Evolutionary conservation across 2,113 vertebrate genomes (phyloP), one percentile per base, ranked within the genome.

Genomic region (Gopherus evgoodei): DNA sequence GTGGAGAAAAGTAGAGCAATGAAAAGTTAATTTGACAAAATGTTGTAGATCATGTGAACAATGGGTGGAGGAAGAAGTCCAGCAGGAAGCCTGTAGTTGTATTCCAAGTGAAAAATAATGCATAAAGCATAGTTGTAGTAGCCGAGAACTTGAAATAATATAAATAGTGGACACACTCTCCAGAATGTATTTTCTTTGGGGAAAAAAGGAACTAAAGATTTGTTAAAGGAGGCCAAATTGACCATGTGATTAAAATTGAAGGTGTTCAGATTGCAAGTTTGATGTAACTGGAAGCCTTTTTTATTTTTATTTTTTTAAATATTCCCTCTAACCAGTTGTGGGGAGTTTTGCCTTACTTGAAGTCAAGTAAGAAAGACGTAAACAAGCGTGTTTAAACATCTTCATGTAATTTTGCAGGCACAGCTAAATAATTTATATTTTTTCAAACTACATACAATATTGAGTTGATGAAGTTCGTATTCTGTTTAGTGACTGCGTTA

Each of bases 321-420:
- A 42, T 17, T 62, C 84, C 87, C 21, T 79, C 10, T 35, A 69
- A 47, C 0, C 83, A 50, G 53, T 0, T 4, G 1, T 16, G 4
- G 50, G 12, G 2, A 88, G 78, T 81, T 89, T 95, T 81, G 76
- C 14, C 0, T 65, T 90, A 87, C 78, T 88, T 90, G 8, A 21
- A 89, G 22, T 90, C 76, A 88, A 50, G 85, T 19, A 78, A 57
- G 22, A 38, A 25, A 62, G 62, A 78, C 53, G 8, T 90, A 62
- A 10, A 6, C 62, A 83, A 80, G 78, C 89, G 4, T 7, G 16
- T 22, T 59, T 31, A 90, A 38, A 24, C 5, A 54, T 87, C 38
- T 87, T 95, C 16, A 3, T 94, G 90, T 22, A 16, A 3, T 94
- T 93, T 93, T 65, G 85, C 27, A 84, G 6, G 8, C 78, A 2